Percentiles rank a stretch among this genome's conserved stretches.
Evolutionary conservation across 2,113 vertebrate species (phyloP).

Genomic region (Brienomyrus longianalis): DNA sequence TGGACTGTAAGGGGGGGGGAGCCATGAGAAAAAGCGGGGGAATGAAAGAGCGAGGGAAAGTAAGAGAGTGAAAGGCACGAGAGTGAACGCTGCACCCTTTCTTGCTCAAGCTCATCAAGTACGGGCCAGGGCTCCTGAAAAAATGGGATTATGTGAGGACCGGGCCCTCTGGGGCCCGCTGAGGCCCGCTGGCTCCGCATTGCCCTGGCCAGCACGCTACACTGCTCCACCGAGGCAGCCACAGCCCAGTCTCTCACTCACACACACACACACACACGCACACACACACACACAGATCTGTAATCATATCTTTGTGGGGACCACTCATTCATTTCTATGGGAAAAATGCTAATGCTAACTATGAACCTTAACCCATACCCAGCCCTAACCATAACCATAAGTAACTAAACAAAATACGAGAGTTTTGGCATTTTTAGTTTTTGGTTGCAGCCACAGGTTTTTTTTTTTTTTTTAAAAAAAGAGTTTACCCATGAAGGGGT

Average conservation of each 20-base stretch:
- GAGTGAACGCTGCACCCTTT: slow-evolving; percentile 63
- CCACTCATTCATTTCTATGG: not conserved
- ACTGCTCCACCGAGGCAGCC: slow-evolving; percentile 56
- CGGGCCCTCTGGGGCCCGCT: slow-evolving; percentile 34
- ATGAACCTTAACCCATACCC: not conserved
- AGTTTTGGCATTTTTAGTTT: not conserved
- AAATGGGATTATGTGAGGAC: slow-evolving; percentile 90
- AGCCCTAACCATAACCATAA: too few species aligned
- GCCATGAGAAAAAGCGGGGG: slow-evolving; percentile 38
- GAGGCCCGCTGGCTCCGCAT: slow-evolving; percentile 67
- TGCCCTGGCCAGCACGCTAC: slow-evolving; percentile 75
- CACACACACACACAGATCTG: too few species aligned
- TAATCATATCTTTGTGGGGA: not conserved
- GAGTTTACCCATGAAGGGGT: too few species aligned
- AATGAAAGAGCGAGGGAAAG: slow-evolving; percentile 10
- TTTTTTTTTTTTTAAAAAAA: not conserved
- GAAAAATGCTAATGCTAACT: not conserved
- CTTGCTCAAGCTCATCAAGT: slow-evolving; percentile 99
- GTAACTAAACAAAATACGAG: too few species aligned
- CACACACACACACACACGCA: slow-evolving; percentile 10
- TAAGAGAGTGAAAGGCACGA: not conserved
- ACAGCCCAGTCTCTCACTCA: slow-evolving; percentile 58
- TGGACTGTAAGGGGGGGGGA: not conserved
- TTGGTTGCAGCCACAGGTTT: not conserved
- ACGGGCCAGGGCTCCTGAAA: slow-evolving; percentile 98